Evolutionary conservation across 2,797 vertebrate species (phyloP).

Genomic region (Artibeus jamaicensis): DNA sequence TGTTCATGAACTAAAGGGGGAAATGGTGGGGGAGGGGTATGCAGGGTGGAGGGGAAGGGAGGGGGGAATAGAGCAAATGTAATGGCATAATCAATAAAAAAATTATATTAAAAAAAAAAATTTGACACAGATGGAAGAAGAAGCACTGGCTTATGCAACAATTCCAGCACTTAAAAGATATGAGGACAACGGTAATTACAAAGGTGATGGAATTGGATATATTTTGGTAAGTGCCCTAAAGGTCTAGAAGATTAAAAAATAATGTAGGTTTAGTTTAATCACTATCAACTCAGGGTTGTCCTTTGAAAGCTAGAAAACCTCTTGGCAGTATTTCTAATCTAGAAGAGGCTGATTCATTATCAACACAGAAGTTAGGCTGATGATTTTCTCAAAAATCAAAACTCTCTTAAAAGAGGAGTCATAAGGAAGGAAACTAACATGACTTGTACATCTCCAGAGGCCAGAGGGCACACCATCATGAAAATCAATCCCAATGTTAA

Average conservation of each 20-base stretch:
- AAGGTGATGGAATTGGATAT: background rate
- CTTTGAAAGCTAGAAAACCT: background rate
- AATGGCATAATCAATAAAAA: no score
- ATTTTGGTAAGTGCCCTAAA: background rate
- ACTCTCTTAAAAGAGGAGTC: background rate
- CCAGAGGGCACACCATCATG: background rate
- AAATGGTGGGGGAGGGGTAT: no score
- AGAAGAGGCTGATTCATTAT: background rate
- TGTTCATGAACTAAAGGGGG: no score
- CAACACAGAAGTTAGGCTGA: background rate
- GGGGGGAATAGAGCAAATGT: no score
- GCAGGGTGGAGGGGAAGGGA: no score
- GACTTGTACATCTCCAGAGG: background rate
- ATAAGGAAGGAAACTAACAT: background rate
- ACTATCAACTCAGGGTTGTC: background rate
- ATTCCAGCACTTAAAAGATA: background rate
- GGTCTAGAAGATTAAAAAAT: background rate
- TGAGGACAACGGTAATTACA: background rate
- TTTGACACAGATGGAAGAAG: background rate
- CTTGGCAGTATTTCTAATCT: background rate
- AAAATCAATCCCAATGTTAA: background rate
- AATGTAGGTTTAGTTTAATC: background rate
- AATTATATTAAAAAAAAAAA: no score
- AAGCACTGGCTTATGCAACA: background rate
- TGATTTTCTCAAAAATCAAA: conserved; percentile 25